phyloP scores from a whole-genome alignment of 2,888 invertebrate species.

The Tipula unca region DNA sequence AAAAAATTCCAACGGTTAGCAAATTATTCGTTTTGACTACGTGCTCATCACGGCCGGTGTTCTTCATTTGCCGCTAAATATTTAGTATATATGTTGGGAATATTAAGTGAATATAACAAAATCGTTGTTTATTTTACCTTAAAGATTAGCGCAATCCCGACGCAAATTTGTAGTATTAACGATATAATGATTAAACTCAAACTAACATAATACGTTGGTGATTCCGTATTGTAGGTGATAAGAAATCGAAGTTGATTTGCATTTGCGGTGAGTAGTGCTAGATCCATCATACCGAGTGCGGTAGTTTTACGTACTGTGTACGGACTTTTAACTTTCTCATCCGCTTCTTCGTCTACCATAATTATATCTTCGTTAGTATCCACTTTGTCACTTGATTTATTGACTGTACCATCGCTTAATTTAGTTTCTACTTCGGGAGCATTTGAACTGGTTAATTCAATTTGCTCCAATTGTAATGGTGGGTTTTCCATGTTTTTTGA shows the following conservation, averaged over 20 bases:
- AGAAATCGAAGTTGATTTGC: background rate
- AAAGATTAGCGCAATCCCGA: background rate
- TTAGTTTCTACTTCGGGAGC: too few species aligned
- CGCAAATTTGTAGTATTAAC: background rate
- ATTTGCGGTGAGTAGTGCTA: background rate
- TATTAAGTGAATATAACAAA: too few species aligned
- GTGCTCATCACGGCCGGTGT: conserved; percentile 30
- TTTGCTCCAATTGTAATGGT: background rate
- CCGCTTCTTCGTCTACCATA: background rate
- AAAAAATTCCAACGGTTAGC: conserved; percentile 53
- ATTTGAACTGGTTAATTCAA: background rate
- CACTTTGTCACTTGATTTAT: background rate
- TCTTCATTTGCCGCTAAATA: conserved; percentile 34
- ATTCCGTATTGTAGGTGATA: background rate
- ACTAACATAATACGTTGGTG: background rate
- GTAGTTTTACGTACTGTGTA: background rate
- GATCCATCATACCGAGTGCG: background rate
- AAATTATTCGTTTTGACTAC: conserved; percentile 52
- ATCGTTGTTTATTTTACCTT: background rate
- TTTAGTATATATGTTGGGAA: background rate
- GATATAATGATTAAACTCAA: background rate
- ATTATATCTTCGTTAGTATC: background rate
- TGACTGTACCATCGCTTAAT: too few species aligned
- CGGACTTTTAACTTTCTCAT: background rate
- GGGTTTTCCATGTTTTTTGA: background rate